These are phyloP conservation scores for Oreonectes daqikongensis DNA, from an alignment of 2,797 vertebrate genomes.

Conservation along the genomic window DNA sequence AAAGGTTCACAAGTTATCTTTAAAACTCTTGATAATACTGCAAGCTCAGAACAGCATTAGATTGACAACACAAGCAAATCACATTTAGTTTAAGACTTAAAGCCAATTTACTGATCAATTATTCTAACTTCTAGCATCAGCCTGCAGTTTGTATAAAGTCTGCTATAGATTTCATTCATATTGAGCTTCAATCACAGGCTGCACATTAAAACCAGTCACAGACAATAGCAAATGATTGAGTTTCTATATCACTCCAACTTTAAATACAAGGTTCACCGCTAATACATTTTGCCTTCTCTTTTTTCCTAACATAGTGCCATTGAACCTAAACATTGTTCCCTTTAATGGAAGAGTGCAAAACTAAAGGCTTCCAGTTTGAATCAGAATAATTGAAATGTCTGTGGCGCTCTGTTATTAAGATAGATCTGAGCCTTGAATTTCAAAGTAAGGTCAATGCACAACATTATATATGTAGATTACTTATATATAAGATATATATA, in stretches of 20 bases:
- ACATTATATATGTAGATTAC: not conserved
- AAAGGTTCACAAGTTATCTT: no score
- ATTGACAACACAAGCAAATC: no score
- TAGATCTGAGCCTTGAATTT: constrained; percentile 1
- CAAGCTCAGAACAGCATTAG: no score
- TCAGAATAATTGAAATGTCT: constrained; percentile 41
- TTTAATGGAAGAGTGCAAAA: not conserved
- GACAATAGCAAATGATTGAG: constrained; percentile 2
- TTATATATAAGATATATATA: no score
- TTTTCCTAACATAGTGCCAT: not conserved
- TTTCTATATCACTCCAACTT: not conserved
- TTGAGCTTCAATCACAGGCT: not conserved
- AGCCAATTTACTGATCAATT: not conserved
- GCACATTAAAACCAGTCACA: not conserved
- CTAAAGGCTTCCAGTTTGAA: constrained; percentile 22
- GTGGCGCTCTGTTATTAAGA: constrained; percentile 28
- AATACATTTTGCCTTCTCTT: not conserved
- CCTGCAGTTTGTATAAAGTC: not conserved
- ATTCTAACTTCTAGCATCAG: not conserved
- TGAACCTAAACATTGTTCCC: constrained; percentile 16
- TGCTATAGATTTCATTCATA: not conserved
- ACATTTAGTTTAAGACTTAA: not conserved
- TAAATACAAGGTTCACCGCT: constrained; percentile 1
- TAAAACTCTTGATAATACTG: no score
- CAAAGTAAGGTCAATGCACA: not conserved